Conservation (phyloP, 2,888 invertebrate genomes). For the Amphimallon solstitiale region DNA sequence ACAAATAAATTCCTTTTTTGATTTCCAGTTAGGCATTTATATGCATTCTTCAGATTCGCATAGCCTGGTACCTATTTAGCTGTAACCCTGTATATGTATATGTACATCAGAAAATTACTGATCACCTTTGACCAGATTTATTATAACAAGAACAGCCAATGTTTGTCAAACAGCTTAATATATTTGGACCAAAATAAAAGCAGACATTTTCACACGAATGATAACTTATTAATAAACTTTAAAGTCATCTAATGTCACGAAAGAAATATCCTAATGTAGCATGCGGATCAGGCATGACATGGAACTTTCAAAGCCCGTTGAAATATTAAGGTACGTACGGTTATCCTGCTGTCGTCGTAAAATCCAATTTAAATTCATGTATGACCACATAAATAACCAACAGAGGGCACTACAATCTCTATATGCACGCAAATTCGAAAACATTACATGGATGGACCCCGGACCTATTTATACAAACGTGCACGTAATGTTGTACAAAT, state of each 20-base stretch:
- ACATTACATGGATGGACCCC: neutral
- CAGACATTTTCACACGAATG: too few species aligned
- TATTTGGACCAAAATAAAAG: too few species aligned
- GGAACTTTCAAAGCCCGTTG: constrained; percentile 11
- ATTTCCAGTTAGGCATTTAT: too few species aligned
- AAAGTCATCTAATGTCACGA: neutral
- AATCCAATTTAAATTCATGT: constrained; percentile 30
- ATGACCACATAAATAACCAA: constrained; percentile 23
- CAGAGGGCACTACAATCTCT: constrained; percentile 21
- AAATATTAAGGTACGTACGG: constrained; percentile 28
- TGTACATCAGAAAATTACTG: too few species aligned
- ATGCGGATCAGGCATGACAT: constrained; percentile 15
- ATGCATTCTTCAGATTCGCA: too few species aligned
- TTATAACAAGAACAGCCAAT: too few species aligned
- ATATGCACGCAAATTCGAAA: constrained; percentile 3
- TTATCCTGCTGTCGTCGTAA: constrained; percentile 26
- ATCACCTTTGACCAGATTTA: too few species aligned
- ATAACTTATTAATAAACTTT: too few species aligned
- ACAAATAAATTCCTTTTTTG: too few species aligned
- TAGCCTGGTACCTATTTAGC: too few species aligned
- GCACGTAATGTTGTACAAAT: neutral
- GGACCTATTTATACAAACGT: neutral
- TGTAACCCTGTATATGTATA: too few species aligned
- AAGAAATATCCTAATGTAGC: constrained; percentile 2
- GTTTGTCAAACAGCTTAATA: too few species aligned